Percentiles rank a stretch among this genome's conserved stretches.
Evolutionary conservation across 2,888 invertebrate species (phyloP).

Genomic region (Lasioglossum vierecki): DNA sequence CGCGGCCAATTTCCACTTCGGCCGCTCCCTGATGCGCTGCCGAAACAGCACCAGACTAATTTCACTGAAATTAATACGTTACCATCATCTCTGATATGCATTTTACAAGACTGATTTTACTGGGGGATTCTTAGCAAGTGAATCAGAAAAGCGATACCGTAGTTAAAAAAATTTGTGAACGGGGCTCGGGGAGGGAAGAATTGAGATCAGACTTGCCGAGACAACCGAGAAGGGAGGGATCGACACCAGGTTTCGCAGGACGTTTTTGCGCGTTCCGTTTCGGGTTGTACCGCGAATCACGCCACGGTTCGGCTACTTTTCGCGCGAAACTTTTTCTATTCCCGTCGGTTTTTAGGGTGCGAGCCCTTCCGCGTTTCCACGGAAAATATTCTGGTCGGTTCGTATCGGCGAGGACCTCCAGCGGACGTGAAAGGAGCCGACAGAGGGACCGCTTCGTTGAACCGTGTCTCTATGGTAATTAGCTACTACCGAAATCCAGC

Average conservation of each 20-base stretch:
- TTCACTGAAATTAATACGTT: neutral
- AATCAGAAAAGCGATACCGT: no score
- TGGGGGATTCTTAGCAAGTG: no score
- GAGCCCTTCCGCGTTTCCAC: slow-evolving; percentile 75
- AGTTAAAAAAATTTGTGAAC: no score
- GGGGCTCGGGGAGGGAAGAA: neutral
- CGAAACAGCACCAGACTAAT: neutral
- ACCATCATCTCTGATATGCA: neutral
- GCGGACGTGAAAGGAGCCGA: slow-evolving; percentile 68
- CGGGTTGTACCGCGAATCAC: neutral
- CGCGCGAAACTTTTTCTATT: slow-evolving; percentile 72
- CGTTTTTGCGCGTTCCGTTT: neutral
- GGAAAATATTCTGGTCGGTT: slow-evolving; percentile 65
- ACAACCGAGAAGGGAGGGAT: neutral
- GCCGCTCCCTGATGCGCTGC: neutral
- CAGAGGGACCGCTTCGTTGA: slow-evolving; percentile 74
- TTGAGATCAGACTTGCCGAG: neutral
- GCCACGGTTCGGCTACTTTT: slow-evolving; percentile 27
- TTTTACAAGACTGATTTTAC: neutral
- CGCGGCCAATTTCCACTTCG: neutral
- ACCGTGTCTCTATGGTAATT: slow-evolving; percentile 79
- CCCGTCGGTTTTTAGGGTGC: slow-evolving; percentile 49
- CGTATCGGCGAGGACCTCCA: slow-evolving; percentile 69
- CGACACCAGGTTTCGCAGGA: neutral
- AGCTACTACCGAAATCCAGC: slow-evolving; percentile 69